Percentiles rank a stretch among this genome's conserved stretches.
These are phyloP conservation scores for Pectinophora gossypiella DNA, from an alignment of 1,140 invertebrate genomes.

Conservation along the genomic window DNA sequence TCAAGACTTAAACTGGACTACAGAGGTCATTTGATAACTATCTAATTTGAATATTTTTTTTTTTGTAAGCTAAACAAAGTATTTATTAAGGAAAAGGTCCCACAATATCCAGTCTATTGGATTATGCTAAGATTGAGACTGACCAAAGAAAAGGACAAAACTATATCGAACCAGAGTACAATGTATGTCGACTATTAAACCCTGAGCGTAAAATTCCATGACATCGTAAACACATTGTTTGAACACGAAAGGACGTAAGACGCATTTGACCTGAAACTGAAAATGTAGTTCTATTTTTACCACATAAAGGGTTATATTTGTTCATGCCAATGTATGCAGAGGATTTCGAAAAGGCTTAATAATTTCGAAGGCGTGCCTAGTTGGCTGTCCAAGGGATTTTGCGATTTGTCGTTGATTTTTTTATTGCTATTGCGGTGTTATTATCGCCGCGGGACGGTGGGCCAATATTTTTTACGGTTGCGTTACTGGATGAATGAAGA, in stretches of 20 bases:
- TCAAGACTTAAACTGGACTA: too few species aligned
- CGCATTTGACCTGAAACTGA: constrained; percentile 12
- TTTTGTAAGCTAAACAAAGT: too few species aligned
- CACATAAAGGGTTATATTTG: neutral
- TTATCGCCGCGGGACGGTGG: constrained; percentile 49
- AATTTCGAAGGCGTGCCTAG: constrained; percentile 71
- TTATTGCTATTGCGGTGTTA: constrained; percentile 63
- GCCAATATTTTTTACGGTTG: constrained; percentile 43
- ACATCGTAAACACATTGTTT: constrained; percentile 59
- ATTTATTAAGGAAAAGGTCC: too few species aligned
- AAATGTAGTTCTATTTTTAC: constrained; percentile 3
- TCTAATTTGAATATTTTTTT: too few species aligned
- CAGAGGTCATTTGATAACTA: too few species aligned
- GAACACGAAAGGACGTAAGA: constrained; percentile 15
- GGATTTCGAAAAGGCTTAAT: constrained; percentile 57
- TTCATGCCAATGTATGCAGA: neutral
- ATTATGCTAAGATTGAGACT: too few species aligned
- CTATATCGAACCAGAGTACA: too few species aligned
- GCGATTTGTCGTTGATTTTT: constrained; percentile 65
- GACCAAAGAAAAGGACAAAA: too few species aligned
- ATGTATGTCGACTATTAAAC: too few species aligned
- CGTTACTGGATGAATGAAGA: too few species aligned
- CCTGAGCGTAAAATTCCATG: constrained; percentile 68
- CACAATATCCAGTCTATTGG: too few species aligned
- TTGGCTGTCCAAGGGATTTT: constrained; percentile 62